phyloP scores from a whole-genome alignment of 2,797 vertebrate species.

The Rhinoraja longicauda region DNA sequence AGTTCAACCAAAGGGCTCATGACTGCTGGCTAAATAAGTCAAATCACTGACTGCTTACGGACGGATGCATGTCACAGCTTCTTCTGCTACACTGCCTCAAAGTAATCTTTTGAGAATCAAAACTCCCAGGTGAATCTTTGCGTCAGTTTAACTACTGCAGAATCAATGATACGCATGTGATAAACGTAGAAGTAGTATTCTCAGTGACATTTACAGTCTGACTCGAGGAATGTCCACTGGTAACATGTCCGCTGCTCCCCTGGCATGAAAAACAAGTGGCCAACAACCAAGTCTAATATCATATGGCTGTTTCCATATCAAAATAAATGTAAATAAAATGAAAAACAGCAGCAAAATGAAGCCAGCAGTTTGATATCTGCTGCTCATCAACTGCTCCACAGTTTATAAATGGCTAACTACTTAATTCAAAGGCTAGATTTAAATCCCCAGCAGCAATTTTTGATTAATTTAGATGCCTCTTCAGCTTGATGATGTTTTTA shows the following conservation, averaged over 20 bases:
- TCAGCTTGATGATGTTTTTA: neutral
- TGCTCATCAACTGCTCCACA: neutral
- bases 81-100: constrained; percentile 51
- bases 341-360: constrained; percentile 42
- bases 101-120: constrained; percentile 51
- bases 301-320: constrained; percentile 45
- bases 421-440: neutral
- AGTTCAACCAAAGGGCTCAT: constrained; percentile 56
- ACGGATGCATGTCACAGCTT: constrained; percentile 54
- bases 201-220: constrained; percentile 61
- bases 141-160: constrained; percentile 59
- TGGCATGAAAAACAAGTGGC: constrained; percentile 61
- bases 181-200: constrained; percentile 62
- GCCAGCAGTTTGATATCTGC: neutral
- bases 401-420: neutral
- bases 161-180: constrained; percentile 64
- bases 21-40: constrained; percentile 62
- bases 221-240: constrained; percentile 58
- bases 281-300: constrained; percentile 69
- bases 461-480: neutral
- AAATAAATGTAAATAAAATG: constrained; percentile 46
- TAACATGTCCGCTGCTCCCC: constrained; percentile 52
- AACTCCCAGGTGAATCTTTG: constrained; percentile 60
- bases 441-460: neutral
- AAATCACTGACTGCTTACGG: constrained; percentile 54